Base-by-base conservation (phyloP, 2,113 vertebrate genomes). In the Brevimyrus niger region DNA sequence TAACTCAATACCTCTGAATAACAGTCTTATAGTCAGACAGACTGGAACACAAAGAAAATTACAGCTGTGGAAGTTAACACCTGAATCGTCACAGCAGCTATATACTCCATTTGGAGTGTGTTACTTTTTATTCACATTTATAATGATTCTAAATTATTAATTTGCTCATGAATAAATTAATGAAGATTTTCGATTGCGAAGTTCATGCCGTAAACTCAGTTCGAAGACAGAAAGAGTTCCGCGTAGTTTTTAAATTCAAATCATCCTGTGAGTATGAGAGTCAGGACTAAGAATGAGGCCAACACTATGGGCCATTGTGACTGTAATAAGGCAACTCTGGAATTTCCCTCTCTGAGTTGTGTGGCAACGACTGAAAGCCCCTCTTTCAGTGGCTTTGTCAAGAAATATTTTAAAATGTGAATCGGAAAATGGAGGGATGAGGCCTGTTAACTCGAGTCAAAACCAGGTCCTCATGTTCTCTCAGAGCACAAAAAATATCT, bases 31-130 rank as follows among this genome's bases (percentile, higher is more conserved):
- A 73, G 85, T 91, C 50, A 91, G 91, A 87, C 83, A 87, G 80
- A 92, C 21, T 90, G 90, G 87, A 91, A 92, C 23, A 21, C 69
- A 87, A 85, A 90, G 92, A 92, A 87, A 90, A 92, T 92, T 88
- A 85, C 90, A 91, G 92, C 23, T 35, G 91, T 21, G 88, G 86
- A 65, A 11, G 19, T 17, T 31, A 93, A 90, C 83, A 82, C 23
- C n/a, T 48, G 44, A 47, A 48, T 0, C 73, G 3, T 88, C 7
- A 88, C 46, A 19, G n/a, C 9, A 27, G 51, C 2, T 55, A 21
- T 27, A 35, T 44, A 88, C 48, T 55, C 47, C 7, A 17, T 8
- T 51, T 9, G 38, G 27, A 69, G 31, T 73, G 31, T 73, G 35
- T 61, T 44, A 23, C n/a, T 76, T 50, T 31, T 53, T 84, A 53